These are phyloP conservation scores for Glaucidium brasilianum DNA, from an alignment of 2,113 vertebrate genomes.

Conservation along the genomic window DNA sequence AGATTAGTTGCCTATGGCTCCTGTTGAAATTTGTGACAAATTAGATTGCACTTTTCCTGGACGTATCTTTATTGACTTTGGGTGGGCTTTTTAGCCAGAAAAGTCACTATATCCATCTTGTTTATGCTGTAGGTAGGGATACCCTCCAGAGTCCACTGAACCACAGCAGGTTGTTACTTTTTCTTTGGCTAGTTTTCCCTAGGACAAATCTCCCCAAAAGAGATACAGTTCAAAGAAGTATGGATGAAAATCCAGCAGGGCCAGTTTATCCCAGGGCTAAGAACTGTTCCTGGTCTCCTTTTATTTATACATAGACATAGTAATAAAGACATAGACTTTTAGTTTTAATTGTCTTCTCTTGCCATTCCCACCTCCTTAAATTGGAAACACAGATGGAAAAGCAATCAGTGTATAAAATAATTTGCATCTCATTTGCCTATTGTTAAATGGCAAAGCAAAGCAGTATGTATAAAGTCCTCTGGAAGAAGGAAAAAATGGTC, in stretches of 20 bases:
- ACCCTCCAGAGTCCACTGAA: background rate
- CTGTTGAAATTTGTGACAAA: background rate
- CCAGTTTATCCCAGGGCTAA: background rate
- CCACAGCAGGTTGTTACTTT: background rate
- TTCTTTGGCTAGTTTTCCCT: background rate
- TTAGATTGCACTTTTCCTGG: background rate
- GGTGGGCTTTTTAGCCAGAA: background rate
- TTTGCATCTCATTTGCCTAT: conserved; percentile 58
- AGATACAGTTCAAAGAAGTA: background rate
- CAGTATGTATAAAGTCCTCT: background rate
- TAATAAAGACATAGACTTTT: background rate
- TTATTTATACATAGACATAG: background rate
- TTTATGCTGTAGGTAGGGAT: background rate
- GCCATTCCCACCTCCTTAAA: background rate
- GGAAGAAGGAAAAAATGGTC: background rate
- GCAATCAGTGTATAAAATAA: conserved; percentile 57
- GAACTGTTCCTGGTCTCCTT: background rate
- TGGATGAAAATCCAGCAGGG: background rate
- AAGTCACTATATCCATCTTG: background rate
- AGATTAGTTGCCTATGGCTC: background rate
- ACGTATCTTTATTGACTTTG: background rate
- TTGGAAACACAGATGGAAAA: conserved; percentile 64
- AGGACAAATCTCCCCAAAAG: background rate
- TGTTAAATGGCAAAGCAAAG: conserved; percentile 42
- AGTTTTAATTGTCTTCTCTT: conserved; percentile 36